phyloP scores from a whole-genome alignment of 2,888 invertebrate species.

The Calliphora vomitoria region DNA sequence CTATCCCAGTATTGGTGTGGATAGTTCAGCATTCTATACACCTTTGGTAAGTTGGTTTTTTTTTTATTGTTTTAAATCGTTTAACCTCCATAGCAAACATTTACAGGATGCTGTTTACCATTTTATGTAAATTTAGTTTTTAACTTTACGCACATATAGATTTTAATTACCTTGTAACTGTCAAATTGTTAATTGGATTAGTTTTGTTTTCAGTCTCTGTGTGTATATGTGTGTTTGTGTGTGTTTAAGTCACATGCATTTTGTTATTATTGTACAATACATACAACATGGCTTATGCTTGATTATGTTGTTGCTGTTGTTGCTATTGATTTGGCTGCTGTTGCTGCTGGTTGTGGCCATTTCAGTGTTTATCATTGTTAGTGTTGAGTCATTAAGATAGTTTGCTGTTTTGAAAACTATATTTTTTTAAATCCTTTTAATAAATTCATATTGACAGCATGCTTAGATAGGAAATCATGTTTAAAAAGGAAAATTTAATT shows the following conservation, averaged over 20 bases:
- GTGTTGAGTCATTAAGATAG: constrained; percentile 56
- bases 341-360: constrained; percentile 42
- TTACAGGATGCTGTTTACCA: constrained; percentile 10
- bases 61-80: not conserved
- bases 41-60: constrained; percentile 91
- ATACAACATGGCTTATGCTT: constrained; percentile 22
- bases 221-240: not conserved
- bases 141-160: constrained; percentile 27
- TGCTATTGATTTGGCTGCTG: constrained; percentile 49
- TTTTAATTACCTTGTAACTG: constrained; percentile 72
- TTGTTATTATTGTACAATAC: not conserved
- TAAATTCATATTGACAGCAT: constrained; percentile 78
- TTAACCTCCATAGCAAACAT: not conserved
- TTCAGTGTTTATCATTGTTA: constrained; percentile 37
- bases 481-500: constrained; percentile 49
- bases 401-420: constrained; percentile 2
- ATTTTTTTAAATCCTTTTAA: constrained; percentile 75
- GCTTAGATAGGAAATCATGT: constrained; percentile 76
- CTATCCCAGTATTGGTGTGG: constrained; percentile 96
- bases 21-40: constrained; percentile 97
- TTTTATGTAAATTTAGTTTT: constrained; percentile 15
- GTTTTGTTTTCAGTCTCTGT: constrained; percentile 66
- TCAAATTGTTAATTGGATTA: constrained; percentile 78
- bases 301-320: constrained; percentile 34
- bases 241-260: constrained; percentile 2